phyloP scores from a whole-genome alignment of 2,888 invertebrate genomes.

The Poecilobothrus nobilitatus region DNA sequence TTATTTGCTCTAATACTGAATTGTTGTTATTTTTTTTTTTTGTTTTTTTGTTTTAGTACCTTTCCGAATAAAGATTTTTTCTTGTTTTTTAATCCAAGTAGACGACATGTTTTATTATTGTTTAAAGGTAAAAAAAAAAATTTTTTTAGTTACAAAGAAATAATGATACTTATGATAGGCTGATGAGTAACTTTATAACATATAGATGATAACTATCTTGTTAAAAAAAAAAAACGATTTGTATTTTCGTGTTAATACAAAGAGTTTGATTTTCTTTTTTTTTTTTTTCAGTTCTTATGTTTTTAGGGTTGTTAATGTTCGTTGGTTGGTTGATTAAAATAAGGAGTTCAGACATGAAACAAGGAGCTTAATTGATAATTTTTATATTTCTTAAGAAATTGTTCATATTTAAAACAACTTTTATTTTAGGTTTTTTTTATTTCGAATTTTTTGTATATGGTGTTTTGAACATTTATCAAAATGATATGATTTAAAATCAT shows the following conservation, averaged over 20 bases:
- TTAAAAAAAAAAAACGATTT: not conserved
- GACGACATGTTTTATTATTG: not conserved
- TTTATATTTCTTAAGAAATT: not conserved
- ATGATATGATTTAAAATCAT: too few species aligned
- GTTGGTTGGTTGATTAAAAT: too few species aligned
- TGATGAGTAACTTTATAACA: not conserved
- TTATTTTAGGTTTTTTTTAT: too few species aligned
- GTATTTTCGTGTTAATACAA: too few species aligned
- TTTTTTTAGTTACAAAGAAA: not conserved
- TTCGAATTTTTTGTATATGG: too few species aligned
- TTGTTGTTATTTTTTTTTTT: too few species aligned
- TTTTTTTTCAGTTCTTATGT: not conserved
- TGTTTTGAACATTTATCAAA: too few species aligned
- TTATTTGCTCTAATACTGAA: too few species aligned
- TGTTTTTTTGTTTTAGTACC: not conserved
- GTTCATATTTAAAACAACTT: not conserved
- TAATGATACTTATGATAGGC: not conserved
- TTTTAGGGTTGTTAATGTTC: too few species aligned
- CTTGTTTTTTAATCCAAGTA: not conserved
- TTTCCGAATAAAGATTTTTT: not conserved
- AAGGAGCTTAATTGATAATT: slow-evolving; percentile 3
- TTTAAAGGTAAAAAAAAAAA: not conserved
- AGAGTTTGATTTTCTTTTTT: not conserved
- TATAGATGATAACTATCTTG: not conserved
- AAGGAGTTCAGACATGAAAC: not conserved